Conservation (phyloP, 2,113 vertebrate species). For the Redunca redunca region DNA sequence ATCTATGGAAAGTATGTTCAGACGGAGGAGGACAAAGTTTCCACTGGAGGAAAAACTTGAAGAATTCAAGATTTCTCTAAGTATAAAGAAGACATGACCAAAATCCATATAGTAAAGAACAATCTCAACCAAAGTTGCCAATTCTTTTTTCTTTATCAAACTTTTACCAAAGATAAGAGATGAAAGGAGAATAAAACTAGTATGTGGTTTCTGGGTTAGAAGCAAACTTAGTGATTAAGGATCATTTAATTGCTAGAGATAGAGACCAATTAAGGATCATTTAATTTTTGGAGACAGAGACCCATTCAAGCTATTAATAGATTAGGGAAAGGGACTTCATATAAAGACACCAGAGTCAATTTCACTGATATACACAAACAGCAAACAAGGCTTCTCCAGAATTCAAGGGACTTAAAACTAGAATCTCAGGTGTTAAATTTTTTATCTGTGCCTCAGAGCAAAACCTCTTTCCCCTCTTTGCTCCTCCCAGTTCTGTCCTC, state of each 20-base stretch:
- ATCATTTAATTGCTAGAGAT: background rate
- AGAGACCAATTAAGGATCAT: background rate
- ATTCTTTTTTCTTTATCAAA: background rate
- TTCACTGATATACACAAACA: background rate
- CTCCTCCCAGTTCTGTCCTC: background rate
- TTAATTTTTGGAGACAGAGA: background rate
- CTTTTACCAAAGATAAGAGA: background rate
- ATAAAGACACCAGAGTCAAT: background rate
- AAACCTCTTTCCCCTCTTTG: background rate
- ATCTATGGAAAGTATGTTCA: background rate
- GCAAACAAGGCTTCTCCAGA: background rate
- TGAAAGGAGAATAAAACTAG: background rate
- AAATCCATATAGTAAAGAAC: background rate
- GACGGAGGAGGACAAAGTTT: background rate
- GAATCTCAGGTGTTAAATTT: background rate
- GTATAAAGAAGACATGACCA: background rate
- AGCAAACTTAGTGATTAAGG: background rate
- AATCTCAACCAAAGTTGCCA: background rate
- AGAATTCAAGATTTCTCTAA: background rate
- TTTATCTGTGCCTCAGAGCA: background rate
- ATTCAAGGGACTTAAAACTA: background rate
- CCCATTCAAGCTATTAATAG: background rate
- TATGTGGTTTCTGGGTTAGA: background rate
- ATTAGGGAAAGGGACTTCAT: background rate
- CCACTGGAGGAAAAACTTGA: background rate